Conservation (phyloP, 2,888 invertebrate genomes). For the Darwinula stevensoni region DNA sequence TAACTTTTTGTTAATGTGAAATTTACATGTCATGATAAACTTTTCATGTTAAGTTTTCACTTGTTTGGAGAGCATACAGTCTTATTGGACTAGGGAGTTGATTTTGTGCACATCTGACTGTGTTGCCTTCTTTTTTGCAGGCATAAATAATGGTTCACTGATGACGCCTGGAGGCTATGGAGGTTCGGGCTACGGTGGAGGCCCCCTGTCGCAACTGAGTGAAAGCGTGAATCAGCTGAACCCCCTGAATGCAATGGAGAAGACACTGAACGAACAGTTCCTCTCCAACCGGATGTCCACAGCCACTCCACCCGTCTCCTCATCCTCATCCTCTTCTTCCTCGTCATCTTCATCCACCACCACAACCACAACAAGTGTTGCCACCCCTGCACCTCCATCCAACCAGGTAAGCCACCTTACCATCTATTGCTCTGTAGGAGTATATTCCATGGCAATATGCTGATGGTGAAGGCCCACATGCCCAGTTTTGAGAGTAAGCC, state of each 20-base stretch:
- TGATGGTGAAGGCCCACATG: too few species aligned
- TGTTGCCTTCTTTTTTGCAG: constrained; percentile 10
- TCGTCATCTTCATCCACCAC: too few species aligned
- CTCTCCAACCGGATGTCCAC: neutral
- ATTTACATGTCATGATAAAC: too few species aligned
- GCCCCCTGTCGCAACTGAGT: constrained; percentile 47
- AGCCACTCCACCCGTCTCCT: neutral
- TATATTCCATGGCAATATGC: too few species aligned
- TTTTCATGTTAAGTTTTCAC: too few species aligned
- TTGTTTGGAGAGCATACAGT: neutral
- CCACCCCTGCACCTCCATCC: too few species aligned
- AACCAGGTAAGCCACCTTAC: too few species aligned
- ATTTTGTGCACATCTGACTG: neutral
- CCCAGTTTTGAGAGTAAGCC: too few species aligned
- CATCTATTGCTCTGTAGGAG: too few species aligned
- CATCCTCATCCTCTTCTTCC: too few species aligned
- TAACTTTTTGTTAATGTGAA: too few species aligned
- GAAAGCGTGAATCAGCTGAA: constrained; percentile 68
- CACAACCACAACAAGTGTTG: too few species aligned
- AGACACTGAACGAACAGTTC: constrained; percentile 69
- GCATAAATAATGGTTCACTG: constrained; percentile 61
- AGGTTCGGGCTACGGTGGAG: constrained; percentile 15
- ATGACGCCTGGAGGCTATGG: constrained; percentile 21
- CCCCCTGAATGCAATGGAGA: constrained; percentile 74
- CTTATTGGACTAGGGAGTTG: neutral